Evolutionary conservation across 2,888 invertebrate genomes (phyloP).

Genomic region (Netelia virgata): DNA sequence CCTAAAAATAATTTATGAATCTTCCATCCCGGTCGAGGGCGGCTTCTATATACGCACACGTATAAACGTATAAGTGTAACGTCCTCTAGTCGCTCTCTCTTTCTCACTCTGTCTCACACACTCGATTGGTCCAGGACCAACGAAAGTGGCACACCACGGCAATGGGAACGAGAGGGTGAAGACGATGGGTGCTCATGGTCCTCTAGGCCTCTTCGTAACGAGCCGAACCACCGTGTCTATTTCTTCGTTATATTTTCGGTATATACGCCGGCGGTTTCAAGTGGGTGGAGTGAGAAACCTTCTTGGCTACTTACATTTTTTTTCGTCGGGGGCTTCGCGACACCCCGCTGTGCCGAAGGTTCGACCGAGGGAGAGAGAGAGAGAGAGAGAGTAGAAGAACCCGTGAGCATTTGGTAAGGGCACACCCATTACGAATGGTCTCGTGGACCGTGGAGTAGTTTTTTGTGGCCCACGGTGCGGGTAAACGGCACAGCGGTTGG

Average conservation of each 20-base stretch:
- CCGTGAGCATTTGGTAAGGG: slow-evolving; percentile 54
- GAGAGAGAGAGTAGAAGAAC: slow-evolving; percentile 12
- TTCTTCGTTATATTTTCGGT: slow-evolving; percentile 35
- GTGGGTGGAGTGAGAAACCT: slow-evolving; percentile 51
- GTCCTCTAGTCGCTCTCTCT: slow-evolving; percentile 45
- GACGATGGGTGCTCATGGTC: slow-evolving; percentile 38
- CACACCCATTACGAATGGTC: slow-evolving; percentile 71
- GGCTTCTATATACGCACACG: slow-evolving; percentile 61
- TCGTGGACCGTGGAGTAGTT: slow-evolving; percentile 20
- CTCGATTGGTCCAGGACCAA: slow-evolving; percentile 12
- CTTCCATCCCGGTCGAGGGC: slow-evolving; percentile 75
- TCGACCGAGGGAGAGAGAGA: slow-evolving; percentile 73
- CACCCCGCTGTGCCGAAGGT: slow-evolving; percentile 79
- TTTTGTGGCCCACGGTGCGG: background rate
- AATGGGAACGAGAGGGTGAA: slow-evolving; percentile 59
- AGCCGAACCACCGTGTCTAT: slow-evolving; percentile 60
- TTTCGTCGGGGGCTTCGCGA: slow-evolving; percentile 65
- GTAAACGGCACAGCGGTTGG: slow-evolving; percentile 41
- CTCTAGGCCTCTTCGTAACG: slow-evolving; percentile 50
- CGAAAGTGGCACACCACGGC: slow-evolving; percentile 63
- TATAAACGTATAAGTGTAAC: slow-evolving; percentile 34
- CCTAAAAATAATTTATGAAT: slow-evolving; percentile 85
- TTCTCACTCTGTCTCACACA: slow-evolving; percentile 22
- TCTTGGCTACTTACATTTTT: slow-evolving; percentile 48
- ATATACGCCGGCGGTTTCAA: slow-evolving; percentile 14